Evolutionary conservation across 1,140 invertebrate species (phyloP).

Genomic region (Ceratosolen fusciceps): DNA sequence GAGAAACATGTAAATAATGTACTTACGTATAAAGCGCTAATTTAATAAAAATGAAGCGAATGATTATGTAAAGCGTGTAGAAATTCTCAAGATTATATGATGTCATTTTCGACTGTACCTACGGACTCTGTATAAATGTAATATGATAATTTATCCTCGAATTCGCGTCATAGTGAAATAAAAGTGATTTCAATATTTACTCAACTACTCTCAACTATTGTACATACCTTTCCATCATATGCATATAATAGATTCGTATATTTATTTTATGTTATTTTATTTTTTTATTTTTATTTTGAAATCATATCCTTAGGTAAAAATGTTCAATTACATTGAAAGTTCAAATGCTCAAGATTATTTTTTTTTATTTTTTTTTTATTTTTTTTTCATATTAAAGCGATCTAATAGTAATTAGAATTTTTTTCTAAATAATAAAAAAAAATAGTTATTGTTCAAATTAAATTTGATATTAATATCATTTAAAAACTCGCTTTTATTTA

Average conservation of each 20-base stretch:
- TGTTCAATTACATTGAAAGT: no score
- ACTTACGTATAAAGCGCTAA: conserved; percentile 58
- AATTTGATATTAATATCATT: no score
- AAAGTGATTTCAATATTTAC: conserved; percentile 71
- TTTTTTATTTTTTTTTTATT: no score
- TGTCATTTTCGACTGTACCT: conserved; percentile 59
- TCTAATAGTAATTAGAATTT: no score
- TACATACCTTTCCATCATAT: neutral
- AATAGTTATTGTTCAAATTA: no score
- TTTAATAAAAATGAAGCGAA: conserved; percentile 45
- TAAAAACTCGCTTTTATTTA: no score
- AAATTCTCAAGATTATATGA: conserved; percentile 41
- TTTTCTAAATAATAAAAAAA: no score
- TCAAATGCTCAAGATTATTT: no score
- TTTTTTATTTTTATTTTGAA: no score
- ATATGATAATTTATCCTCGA: conserved; percentile 71
- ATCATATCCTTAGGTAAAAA: no score
- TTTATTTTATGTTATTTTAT: no score
- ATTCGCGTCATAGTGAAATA: conserved; percentile 69
- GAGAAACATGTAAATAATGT: conserved; percentile 60
- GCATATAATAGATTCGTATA: neutral
- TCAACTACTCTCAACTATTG: conserved; percentile 25
- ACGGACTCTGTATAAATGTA: conserved; percentile 70
- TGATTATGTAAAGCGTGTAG: neutral
- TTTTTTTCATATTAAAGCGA: no score